These are phyloP conservation scores for Parnassius glacialis DNA, from an alignment of 2,888 invertebrate species.

Conservation along the genomic window DNA sequence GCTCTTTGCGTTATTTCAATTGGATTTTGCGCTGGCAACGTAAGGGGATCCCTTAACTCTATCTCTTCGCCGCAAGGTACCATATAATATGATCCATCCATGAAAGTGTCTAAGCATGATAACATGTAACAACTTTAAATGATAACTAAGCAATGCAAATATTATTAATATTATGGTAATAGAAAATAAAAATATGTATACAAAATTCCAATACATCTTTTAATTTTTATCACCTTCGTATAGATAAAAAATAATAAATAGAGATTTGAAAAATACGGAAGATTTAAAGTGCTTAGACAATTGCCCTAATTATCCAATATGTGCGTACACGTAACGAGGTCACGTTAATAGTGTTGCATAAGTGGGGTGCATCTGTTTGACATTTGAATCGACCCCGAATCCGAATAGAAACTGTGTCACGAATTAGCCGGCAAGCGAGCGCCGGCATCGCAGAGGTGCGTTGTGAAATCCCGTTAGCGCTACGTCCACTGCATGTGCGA, in stretches of 20 bases:
- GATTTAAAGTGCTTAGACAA: constrained; percentile 3
- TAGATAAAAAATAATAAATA: too few species aligned
- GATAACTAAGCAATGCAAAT: too few species aligned
- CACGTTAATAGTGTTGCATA: constrained; percentile 71
- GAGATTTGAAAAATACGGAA: not conserved
- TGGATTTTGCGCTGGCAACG: too few species aligned
- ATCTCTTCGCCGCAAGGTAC: too few species aligned
- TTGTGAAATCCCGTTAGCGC: constrained; percentile 79
- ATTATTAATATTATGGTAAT: too few species aligned
- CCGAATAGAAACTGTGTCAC: constrained; percentile 81
- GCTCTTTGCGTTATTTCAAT: too few species aligned
- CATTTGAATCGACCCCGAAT: constrained; percentile 81
- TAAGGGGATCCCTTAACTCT: too few species aligned
- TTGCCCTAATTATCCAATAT: constrained; percentile 43
- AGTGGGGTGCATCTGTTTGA: constrained; percentile 78
- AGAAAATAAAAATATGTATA: not conserved
- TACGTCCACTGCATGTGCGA: constrained; percentile 62
- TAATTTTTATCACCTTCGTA: not conserved
- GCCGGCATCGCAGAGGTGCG: constrained; percentile 58
- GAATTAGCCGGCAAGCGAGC: constrained; percentile 65
- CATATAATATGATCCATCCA: too few species aligned
- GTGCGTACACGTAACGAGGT: constrained; percentile 50
- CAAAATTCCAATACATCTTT: not conserved
- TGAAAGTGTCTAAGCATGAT: too few species aligned
- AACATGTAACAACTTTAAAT: too few species aligned